Evolutionary conservation across 2,888 invertebrate species (phyloP).

Genomic region (Erpobdella octoculata): DNA sequence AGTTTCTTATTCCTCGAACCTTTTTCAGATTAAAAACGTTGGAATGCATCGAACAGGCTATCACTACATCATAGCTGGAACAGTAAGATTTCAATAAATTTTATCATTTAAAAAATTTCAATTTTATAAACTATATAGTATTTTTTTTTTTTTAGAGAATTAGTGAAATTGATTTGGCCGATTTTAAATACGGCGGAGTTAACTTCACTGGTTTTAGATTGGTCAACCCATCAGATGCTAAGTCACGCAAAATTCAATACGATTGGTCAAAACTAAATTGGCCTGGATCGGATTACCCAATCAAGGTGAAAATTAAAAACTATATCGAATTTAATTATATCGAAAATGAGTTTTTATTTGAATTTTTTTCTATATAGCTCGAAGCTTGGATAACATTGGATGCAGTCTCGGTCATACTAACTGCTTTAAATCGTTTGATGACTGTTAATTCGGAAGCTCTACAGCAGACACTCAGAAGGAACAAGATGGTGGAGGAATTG

Average conservation of each 20-base stretch:
- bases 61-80: constrained; percentile 45
- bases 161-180: constrained; percentile 80
- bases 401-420: not conserved
- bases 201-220: constrained; percentile 87
- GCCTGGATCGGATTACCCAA: constrained; percentile 11
- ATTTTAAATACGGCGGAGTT: constrained; percentile 87
- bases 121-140: not conserved
- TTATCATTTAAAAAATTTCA: not conserved
- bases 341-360: not conserved
- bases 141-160: constrained; percentile 49
- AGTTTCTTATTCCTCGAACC: not conserved
- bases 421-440: not conserved
- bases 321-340: no score
- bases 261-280: constrained; percentile 58
- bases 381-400: constrained; percentile 19
- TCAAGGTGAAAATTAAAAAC: no score
- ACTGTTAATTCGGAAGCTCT: not conserved
- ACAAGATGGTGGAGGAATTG: not conserved
- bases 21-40: constrained; percentile 44
- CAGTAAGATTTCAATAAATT: constrained; percentile 45
- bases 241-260: constrained; percentile 57
- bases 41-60: constrained; percentile 50
- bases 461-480: not conserved
- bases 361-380: not conserved
- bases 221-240: constrained; percentile 66